A percentile compares a stretch with the other conserved stretches of the same genome.
These are phyloP conservation scores for Caiman crocodilus DNA, from an alignment of 2,797 vertebrate genomes.

Conservation along the genomic window DNA sequence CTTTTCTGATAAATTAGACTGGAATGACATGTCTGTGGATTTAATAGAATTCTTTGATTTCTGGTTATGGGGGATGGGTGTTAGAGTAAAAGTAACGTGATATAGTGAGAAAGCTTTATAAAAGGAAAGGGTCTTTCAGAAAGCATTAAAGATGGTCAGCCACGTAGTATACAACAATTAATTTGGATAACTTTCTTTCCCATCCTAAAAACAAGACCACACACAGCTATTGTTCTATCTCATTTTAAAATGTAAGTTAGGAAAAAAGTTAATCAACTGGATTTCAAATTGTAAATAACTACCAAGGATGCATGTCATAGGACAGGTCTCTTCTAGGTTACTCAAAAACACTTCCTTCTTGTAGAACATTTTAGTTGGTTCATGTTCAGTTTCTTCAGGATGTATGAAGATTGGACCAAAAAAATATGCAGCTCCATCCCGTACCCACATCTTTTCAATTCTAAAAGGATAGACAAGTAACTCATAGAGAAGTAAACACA, in stretches of 20 bases:
- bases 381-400: constrained; percentile 97
- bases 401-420: constrained; percentile 98
- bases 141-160: not conserved
- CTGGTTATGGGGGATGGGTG: not conserved
- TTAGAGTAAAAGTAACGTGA: not conserved
- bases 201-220: not conserved
- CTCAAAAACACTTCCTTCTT: constrained; percentile 99
- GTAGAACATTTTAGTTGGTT: constrained; percentile 99
- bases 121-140: not conserved
- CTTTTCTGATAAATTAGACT: not conserved
- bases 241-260: not conserved
- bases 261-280: not conserved
- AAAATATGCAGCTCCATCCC: constrained; percentile 95
- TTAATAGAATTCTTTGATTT: not conserved
- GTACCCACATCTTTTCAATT: constrained; percentile 98
- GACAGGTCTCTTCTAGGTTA: constrained; percentile 96
- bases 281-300: constrained; percentile 46
- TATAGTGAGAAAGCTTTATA: not conserved
- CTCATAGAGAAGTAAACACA: not conserved
- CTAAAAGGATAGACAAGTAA: constrained; percentile 77
- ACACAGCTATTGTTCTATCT: not conserved
- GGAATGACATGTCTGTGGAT: not conserved
- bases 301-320: constrained; percentile 97
- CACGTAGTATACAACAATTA: not conserved
- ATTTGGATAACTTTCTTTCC: not conserved